Evolutionary conservation across 2,888 invertebrate genomes (phyloP).

Genomic region (Drosophila picticornis): DNA sequence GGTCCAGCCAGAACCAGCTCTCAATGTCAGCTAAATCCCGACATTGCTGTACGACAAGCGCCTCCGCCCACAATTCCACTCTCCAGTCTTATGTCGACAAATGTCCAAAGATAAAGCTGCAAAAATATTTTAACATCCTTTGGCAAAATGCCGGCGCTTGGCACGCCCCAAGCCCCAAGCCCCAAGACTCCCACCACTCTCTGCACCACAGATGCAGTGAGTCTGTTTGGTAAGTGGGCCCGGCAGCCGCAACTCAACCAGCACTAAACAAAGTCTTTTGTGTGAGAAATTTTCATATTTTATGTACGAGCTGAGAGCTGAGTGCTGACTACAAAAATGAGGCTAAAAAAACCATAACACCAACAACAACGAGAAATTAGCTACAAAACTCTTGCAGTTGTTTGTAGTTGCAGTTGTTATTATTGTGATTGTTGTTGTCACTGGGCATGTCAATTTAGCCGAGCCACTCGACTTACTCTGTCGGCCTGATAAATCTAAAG

Average conservation of each 20-base stretch:
- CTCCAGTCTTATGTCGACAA: slow-evolving; percentile 42
- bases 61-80: background rate
- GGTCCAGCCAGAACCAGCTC: slow-evolving; percentile 51
- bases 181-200: background rate
- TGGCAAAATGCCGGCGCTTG: slow-evolving; percentile 68
- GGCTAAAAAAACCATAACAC: slow-evolving; percentile 1
- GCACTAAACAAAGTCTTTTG: slow-evolving; percentile 73
- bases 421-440: background rate
- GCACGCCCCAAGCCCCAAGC: slow-evolving; percentile 15
- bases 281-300: slow-evolving; percentile 75
- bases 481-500: slow-evolving; percentile 60
- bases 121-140: slow-evolving; percentile 81
- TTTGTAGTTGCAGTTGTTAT: slow-evolving; percentile 8
- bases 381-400: slow-evolving; percentile 46
- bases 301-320: slow-evolving; percentile 58
- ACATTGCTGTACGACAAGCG: slow-evolving; percentile 68
- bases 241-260: slow-evolving; percentile 60
- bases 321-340: slow-evolving; percentile 10
- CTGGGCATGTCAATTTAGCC: slow-evolving; percentile 56
- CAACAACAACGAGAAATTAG: slow-evolving; percentile 24
- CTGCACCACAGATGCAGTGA: slow-evolving; percentile 48
- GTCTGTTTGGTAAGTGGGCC: slow-evolving; percentile 46
- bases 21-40: slow-evolving; percentile 77
- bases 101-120: slow-evolving; percentile 78
- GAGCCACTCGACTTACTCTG: slow-evolving; percentile 14